Evolutionary conservation across 2,888 invertebrate genomes (phyloP), one percentile per base, ranked within the genome.

Genomic region (Drosophila mercatorum): DNA sequence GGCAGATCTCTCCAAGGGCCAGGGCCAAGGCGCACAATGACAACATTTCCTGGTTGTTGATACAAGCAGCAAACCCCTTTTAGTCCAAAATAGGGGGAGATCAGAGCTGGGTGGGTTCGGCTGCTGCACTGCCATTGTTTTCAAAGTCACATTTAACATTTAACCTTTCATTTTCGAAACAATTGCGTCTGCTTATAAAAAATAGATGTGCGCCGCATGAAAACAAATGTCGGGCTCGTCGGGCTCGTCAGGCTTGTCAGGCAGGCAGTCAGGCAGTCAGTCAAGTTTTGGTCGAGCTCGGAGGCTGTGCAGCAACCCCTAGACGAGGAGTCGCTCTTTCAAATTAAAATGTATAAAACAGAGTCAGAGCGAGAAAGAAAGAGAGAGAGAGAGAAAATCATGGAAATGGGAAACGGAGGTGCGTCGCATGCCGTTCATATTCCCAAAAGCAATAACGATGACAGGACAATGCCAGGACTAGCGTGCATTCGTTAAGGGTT

Each of bases 161-260:
- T 89, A 88, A 89, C 87, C 87, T 89, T 87, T 89, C 82, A 86
- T 86, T 87, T 89, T 89, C 89, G 83, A 88, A 89, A 89, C 87
- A 89, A 89, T 87, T 87, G 89, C 86, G 89, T 85, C 85, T 85
- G 86, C 86, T 83, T 83, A 81, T 88, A 86, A 86, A 88, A 88
- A 83, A 88, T 88, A 81, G 81, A 84, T 88, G 84, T 72, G 75
- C 71, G 75, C 74, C 73, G 72, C 81, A 81, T 77, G 80, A 72
- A 74, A 74, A 77, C 78, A 77, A 83, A 79, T 75, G 59, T 49
- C 49, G 28, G 40, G 40, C 47, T 31, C 31, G 22, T 22, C 22
- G 22, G 3, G 28, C 28, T 44, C 56, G 56, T 44, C 56, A 10
- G 26, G 46, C 26, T 2, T 56, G 68, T 66, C 75, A 61, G 68